Conservation (phyloP, 1,140 invertebrate species). For the Pachyrhynchus sulphureomaculatus region DNA sequence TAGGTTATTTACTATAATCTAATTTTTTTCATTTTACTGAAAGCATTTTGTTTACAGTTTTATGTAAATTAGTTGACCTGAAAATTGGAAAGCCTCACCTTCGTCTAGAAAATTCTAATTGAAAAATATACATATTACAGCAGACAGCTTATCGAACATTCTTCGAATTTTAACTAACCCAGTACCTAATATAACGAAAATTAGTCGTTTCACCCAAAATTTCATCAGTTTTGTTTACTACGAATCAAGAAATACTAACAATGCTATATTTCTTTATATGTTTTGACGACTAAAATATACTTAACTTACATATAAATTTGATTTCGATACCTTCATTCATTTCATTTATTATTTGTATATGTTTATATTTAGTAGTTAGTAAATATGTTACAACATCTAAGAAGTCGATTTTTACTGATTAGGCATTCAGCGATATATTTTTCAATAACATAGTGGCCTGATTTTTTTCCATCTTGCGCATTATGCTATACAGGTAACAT, state of each 20-base stretch:
- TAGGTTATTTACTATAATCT: too few relatives aligned
- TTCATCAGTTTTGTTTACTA: conserved; percentile 18
- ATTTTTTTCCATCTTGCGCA: background rate
- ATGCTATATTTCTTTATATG: background rate
- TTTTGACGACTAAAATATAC: background rate
- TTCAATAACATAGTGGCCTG: conserved; percentile 19
- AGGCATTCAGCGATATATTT: conserved; percentile 20
- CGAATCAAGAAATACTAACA: background rate
- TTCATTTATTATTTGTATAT: conserved; percentile 25
- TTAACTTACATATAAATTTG: background rate
- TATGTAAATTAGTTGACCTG: conserved; percentile 28
- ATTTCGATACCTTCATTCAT: conserved; percentile 25
- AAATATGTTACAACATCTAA: conserved; percentile 23
- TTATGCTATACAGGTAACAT: too few relatives aligned
- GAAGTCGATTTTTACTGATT: conserved; percentile 32
- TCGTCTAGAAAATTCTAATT: conserved; percentile 27
- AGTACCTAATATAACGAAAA: conserved; percentile 2
- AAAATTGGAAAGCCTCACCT: conserved; percentile 17
- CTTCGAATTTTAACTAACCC: conserved; percentile 17
- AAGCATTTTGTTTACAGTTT: conserved; percentile 27
- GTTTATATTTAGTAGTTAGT: conserved; percentile 21
- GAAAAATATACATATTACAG: conserved; percentile 19
- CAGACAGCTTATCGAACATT: conserved; percentile 8
- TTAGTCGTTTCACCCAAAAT: conserved; percentile 4
- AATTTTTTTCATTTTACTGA: too few relatives aligned